Percentiles rank a stretch among this genome's conserved stretches.
These are phyloP conservation scores for Dromococcyx pavoninus DNA, from an alignment of 2,797 vertebrate genomes.

Conservation along the genomic window DNA sequence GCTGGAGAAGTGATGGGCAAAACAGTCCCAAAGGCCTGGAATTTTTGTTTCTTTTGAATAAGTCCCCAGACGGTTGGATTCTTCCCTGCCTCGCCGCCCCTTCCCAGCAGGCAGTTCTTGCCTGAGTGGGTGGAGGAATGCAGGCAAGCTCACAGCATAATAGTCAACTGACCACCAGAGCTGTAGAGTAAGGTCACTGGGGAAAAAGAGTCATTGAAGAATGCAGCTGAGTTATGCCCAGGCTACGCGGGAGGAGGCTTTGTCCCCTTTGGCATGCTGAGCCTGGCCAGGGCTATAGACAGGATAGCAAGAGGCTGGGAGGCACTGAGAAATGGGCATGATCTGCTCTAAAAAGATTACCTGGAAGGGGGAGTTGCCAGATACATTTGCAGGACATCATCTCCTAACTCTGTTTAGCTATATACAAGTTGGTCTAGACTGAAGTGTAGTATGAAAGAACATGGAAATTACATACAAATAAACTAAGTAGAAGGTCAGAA, in stretches of 20 bases:
- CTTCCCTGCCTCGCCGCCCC: conserved; percentile 28
- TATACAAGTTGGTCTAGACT: not conserved
- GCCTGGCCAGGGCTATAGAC: not conserved
- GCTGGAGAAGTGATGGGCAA: conserved; percentile 23
- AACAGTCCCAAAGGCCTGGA: conserved; percentile 45
- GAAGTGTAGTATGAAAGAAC: not conserved
- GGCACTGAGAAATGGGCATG: not conserved
- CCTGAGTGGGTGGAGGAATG: conserved; percentile 70
- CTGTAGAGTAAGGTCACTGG: conserved; percentile 58
- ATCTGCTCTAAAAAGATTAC: not conserved
- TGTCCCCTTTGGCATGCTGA: conserved; percentile 53
- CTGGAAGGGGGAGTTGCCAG: not conserved
- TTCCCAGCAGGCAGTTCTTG: conserved; percentile 55
- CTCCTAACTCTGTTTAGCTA: not conserved
- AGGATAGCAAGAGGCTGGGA: conserved; percentile 10
- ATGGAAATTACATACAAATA: not conserved
- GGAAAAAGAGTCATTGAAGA: conserved; percentile 61
- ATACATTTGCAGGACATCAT: not conserved
- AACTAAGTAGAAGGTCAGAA: not conserved
- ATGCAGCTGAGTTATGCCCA: conserved; percentile 58
- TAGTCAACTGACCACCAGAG: conserved; percentile 64
- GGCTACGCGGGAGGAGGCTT: conserved; percentile 58
- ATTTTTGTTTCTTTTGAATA: conserved; percentile 49
- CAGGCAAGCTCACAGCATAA: conserved; percentile 50
- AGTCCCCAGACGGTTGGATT: conserved; percentile 45